phyloP scores from a whole-genome alignment of 2,888 invertebrate species.

The Boloria selene region DNA sequence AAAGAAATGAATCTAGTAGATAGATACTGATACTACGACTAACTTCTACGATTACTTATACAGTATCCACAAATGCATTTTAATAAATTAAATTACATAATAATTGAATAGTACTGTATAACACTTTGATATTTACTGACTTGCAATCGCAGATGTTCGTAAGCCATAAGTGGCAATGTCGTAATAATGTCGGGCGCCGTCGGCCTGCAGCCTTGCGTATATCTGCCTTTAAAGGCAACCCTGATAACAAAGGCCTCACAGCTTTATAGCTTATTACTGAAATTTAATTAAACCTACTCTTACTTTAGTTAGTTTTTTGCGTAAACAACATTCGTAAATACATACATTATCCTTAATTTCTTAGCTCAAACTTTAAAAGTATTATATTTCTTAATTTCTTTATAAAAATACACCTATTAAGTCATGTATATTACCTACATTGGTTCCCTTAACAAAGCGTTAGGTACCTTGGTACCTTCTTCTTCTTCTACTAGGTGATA shows the following conservation, averaged over 20 bases:
- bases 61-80: too few species aligned
- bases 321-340: neutral
- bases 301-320: conserved; percentile 5
- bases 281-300: conserved; percentile 16
- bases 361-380: too few species aligned
- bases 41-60: too few species aligned
- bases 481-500: too few species aligned
- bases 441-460: too few species aligned
- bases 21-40: too few species aligned
- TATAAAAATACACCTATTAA: too few species aligned
- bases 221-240: conserved; percentile 46
- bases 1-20: too few species aligned
- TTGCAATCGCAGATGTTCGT: conserved; percentile 42
- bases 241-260: conserved; percentile 44
- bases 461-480: too few species aligned
- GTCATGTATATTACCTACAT: too few species aligned
- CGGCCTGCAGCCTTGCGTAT: conserved; percentile 33
- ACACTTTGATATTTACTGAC: conserved; percentile 27
- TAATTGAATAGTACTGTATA: conserved; percentile 1
- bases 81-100: neutral
- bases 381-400: too few species aligned
- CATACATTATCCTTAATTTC: too few species aligned
- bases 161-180: conserved; percentile 42
- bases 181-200: conserved; percentile 40
- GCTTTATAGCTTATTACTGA: conserved; percentile 13